Evolutionary conservation across 2,888 invertebrate genomes (phyloP).

Genomic region (Phaonia tiefii): DNA sequence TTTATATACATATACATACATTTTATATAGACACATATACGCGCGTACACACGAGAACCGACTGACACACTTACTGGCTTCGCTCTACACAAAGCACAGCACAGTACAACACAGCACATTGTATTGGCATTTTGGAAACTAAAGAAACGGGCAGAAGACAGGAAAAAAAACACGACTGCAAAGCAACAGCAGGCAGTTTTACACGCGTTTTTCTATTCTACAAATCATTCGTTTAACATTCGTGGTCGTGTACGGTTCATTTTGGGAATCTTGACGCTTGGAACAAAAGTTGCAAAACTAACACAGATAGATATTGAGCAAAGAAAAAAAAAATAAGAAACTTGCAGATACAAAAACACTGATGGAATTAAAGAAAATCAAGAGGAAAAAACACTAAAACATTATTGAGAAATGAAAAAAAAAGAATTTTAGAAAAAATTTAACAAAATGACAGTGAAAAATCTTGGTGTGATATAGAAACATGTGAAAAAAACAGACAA

Average conservation of each 20-base stretch:
- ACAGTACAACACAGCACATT: slow-evolving; percentile 8
- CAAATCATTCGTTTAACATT: slow-evolving; percentile 79
- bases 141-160: slow-evolving; percentile 50
- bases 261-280: slow-evolving; percentile 70
- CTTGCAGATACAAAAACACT: slow-evolving; percentile 20
- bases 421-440: slow-evolving; percentile 1
- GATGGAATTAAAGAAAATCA: slow-evolving; percentile 16
- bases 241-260: slow-evolving; percentile 77
- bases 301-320: neutral
- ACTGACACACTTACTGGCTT: slow-evolving; percentile 22
- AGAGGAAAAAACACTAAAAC: slow-evolving; percentile 11
- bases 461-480: neutral
- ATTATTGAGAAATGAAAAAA: neutral
- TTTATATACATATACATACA: slow-evolving; percentile 67
- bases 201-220: slow-evolving; percentile 75
- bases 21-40: slow-evolving; percentile 54
- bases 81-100: neutral
- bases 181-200: slow-evolving; percentile 69
- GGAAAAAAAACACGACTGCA: slow-evolving; percentile 60
- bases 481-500: neutral
- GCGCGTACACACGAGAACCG: slow-evolving; percentile 12
- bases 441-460: neutral
- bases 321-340: slow-evolving; percentile 1
- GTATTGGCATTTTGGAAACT: slow-evolving; percentile 65
- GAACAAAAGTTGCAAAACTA: slow-evolving; percentile 19